Conservation (phyloP, 2,888 invertebrate species). For the Neocrepidodera transversa region DNA sequence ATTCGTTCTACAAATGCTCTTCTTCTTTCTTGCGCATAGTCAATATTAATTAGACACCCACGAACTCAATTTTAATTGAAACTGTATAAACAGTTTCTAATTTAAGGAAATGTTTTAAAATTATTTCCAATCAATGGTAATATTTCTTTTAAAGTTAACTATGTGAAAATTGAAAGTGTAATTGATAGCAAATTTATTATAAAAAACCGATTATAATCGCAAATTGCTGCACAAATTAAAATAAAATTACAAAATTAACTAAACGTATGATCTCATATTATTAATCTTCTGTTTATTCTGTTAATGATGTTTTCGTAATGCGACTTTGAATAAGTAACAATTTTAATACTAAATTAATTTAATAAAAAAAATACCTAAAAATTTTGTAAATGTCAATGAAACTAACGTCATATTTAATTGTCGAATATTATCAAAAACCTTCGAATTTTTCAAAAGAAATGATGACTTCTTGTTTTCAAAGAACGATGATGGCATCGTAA, state of each 20-base stretch:
- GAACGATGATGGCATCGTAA: background rate
- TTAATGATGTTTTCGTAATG: background rate
- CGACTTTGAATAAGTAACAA: background rate
- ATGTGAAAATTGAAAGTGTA: background rate
- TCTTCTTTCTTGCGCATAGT: background rate
- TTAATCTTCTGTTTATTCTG: background rate
- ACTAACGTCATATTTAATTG: slow-evolving; percentile 8
- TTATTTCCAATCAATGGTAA: too few species aligned
- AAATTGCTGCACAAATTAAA: background rate
- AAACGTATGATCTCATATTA: slow-evolving; percentile 3
- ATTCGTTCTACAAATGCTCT: background rate
- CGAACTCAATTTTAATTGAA: background rate
- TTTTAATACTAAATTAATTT: slow-evolving; percentile 1
- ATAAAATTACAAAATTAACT: slow-evolving; percentile 4
- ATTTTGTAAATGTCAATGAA: slow-evolving; percentile 15
- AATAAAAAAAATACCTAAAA: background rate
- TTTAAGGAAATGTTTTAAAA: too few species aligned
- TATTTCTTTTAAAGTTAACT: background rate
- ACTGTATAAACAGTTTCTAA: too few species aligned
- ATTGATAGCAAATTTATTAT: background rate
- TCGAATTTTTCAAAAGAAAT: background rate
- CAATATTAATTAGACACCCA: background rate
- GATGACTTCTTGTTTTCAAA: background rate
- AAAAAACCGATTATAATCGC: background rate
- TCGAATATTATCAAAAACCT: background rate